A percentile compares a stretch with the other conserved stretches of the same genome.
These are phyloP conservation scores for Toxotes chatareus DNA, from an alignment of 2,113 vertebrate genomes.

Conservation along the genomic window DNA sequence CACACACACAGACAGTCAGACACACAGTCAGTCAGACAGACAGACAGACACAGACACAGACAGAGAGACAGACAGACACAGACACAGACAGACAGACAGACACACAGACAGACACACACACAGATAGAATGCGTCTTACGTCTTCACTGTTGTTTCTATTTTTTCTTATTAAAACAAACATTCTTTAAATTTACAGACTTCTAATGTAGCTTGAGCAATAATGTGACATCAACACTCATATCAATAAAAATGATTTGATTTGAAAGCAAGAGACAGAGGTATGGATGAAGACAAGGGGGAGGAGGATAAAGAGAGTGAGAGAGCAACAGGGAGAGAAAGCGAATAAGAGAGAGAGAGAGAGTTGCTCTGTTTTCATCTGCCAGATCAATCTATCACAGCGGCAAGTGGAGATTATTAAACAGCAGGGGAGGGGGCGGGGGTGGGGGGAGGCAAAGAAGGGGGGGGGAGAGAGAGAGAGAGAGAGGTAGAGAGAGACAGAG, in stretches of 20 bases:
- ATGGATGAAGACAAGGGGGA: neutral
- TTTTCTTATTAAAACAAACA: no score
- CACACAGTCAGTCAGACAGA: no score
- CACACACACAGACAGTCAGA: no score
- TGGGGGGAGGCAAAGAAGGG: neutral
- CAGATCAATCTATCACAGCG: conserved; percentile 56
- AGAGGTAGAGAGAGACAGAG: neutral
- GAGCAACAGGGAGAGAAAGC: neutral
- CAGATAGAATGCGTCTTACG: no score
- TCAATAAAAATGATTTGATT: neutral
- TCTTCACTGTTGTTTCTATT: no score
- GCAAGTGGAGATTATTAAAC: conserved; percentile 71
- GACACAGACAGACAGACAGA: no score
- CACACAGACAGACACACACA: no score
- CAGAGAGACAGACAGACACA: no score
- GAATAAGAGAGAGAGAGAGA: conserved; percentile 13
- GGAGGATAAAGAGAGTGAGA: neutral
- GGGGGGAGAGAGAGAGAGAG: neutral
- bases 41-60: no score
- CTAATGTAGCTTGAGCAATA: no score
- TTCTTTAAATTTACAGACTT: no score
- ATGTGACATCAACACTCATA: no score
- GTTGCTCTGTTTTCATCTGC: conserved; percentile 52
- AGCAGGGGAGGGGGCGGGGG: conserved; percentile 15
- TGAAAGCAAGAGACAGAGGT: neutral